phyloP scores from a whole-genome alignment of 2,797 vertebrate species.

The Syngnathus rostellatus region DNA sequence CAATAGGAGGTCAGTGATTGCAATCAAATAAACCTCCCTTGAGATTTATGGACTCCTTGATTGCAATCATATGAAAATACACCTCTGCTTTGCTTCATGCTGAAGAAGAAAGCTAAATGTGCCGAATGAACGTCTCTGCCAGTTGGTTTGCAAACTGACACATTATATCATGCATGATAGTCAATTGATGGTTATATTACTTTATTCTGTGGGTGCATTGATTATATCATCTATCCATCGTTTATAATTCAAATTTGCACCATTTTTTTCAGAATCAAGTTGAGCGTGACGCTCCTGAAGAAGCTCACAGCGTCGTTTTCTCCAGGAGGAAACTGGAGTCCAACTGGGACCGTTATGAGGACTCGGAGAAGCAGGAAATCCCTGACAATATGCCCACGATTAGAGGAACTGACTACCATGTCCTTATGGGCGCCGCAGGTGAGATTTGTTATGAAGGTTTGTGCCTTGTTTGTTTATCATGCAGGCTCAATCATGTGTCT shows the following conservation, averaged over 20 bases:
- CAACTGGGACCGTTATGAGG: slow-evolving; percentile 86
- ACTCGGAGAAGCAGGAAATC: slow-evolving; percentile 43
- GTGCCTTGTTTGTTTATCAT: slow-evolving; percentile 5
- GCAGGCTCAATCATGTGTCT: neutral
- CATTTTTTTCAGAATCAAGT: slow-evolving; percentile 45
- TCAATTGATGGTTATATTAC: no score
- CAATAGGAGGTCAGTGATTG: slow-evolving; percentile 48
- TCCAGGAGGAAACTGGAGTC: slow-evolving; percentile 84
- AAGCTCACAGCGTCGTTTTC: slow-evolving; percentile 64
- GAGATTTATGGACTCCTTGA: slow-evolving; percentile 29
- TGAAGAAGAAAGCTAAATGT: no score
- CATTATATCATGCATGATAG: no score
- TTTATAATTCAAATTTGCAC: neutral
- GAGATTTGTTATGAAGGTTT: slow-evolving; percentile 20
- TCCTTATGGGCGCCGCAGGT: slow-evolving; percentile 82
- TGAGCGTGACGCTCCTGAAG: slow-evolving; percentile 43
- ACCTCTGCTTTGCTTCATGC: neutral
- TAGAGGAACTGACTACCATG: slow-evolving; percentile 82
- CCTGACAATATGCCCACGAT: slow-evolving; percentile 66
- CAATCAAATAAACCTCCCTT: slow-evolving; percentile 41
- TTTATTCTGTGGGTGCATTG: no score
- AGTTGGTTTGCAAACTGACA: no score
- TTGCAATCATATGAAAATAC: slow-evolving; percentile 50
- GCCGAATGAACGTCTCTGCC: no score
- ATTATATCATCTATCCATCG: no score